phyloP scores from a whole-genome alignment of 2,888 invertebrate genomes.

The Archips xylosteana region DNA sequence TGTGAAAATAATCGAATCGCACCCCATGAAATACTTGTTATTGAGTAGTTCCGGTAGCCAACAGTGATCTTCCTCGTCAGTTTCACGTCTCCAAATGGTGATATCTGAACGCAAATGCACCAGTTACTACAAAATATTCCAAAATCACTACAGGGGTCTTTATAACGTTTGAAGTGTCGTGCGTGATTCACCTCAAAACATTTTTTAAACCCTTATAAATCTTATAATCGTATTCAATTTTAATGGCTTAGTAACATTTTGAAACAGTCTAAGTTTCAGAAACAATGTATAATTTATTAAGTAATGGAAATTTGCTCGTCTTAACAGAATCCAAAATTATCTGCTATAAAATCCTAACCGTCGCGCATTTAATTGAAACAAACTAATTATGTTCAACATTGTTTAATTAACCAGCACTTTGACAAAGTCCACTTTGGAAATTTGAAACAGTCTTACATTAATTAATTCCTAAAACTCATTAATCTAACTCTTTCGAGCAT shows the following conservation, averaged over 20 bases:
- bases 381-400: slow-evolving; percentile 61
- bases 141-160: too few relatives aligned
- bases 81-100: too few relatives aligned
- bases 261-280: not conserved
- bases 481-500: slow-evolving; percentile 9
- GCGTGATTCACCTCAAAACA: too few relatives aligned
- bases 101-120: too few relatives aligned
- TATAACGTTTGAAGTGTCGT: too few relatives aligned
- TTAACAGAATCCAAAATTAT: slow-evolving; percentile 22
- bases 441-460: slow-evolving; percentile 58
- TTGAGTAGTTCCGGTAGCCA: too few relatives aligned
- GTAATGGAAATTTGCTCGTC: slow-evolving; percentile 24
- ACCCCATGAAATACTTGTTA: too few relatives aligned
- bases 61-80: too few relatives aligned
- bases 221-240: not conserved
- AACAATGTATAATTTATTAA: slow-evolving; percentile 16
- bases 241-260: not conserved
- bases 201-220: too few relatives aligned
- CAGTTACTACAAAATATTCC: too few relatives aligned
- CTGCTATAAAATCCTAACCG: slow-evolving; percentile 27
- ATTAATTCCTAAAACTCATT: slow-evolving; percentile 53
- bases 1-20: too few relatives aligned
- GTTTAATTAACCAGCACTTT: slow-evolving; percentile 65
- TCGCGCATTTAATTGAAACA: slow-evolving; percentile 52
- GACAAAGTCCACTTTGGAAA: slow-evolving; percentile 60